phyloP scores from a whole-genome alignment of 2,797 vertebrate species.

The Pangasius mekongensis region DNA sequence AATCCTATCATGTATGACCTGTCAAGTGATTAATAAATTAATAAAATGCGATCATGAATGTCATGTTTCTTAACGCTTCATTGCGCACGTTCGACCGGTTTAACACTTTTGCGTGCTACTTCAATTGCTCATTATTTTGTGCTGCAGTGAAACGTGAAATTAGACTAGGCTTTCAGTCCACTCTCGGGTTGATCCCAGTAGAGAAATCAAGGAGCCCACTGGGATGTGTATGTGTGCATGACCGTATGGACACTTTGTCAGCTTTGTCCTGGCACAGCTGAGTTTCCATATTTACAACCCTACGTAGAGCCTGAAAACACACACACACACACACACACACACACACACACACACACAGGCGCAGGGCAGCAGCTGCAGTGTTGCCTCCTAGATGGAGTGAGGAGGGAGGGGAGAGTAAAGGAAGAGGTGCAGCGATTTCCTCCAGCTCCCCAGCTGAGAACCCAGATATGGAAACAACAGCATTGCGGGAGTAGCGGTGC shows the following conservation, averaged over 20 bases:
- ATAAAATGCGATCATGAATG: not conserved
- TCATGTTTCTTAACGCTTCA: not conserved
- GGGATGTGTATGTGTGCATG: not conserved
- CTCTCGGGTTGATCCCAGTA: not conserved
- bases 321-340: not conserved
- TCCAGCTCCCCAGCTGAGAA: conserved; percentile 61
- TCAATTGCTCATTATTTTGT: conserved; percentile 8
- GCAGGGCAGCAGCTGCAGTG: conserved; percentile 64
- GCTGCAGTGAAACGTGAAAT: conserved; percentile 15
- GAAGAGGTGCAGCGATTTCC: conserved; percentile 47
- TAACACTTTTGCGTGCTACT: not conserved
- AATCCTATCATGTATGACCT: not conserved
- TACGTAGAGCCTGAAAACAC: conserved; percentile 21
- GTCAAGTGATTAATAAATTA: not conserved
- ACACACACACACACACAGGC: conserved; percentile 18
- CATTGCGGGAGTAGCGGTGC: conserved; percentile 68
- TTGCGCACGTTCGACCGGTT: not conserved
- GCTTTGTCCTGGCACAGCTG: conserved; percentile 53
- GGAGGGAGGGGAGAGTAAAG: conserved; percentile 34
- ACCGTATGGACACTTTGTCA: conserved; percentile 25
- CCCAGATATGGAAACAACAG: conserved; percentile 64
- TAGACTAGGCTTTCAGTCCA: conserved; percentile 1
- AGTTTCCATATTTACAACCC: conserved; percentile 50
- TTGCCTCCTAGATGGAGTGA: conserved; percentile 48
- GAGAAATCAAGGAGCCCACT: not conserved